These are phyloP conservation scores for Zhengitettix transpicula DNA, from an alignment of 2,888 invertebrate species.

Conservation along the genomic window DNA sequence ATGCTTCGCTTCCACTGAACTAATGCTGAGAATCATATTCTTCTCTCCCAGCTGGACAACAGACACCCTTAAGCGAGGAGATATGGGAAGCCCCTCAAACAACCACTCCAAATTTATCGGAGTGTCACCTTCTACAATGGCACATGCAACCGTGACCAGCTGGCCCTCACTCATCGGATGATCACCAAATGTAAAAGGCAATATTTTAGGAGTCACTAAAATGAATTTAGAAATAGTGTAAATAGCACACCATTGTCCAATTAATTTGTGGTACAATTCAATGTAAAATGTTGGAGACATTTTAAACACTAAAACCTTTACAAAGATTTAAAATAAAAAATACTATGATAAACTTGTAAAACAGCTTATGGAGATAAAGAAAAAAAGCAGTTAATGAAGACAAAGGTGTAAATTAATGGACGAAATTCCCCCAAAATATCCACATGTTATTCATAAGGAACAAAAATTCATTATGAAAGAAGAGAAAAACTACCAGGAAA, in stretches of 20 bases:
- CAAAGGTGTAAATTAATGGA: neutral
- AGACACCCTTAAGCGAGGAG: conserved; percentile 25
- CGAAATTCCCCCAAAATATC: no score
- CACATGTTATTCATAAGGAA: neutral
- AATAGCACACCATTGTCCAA: no score
- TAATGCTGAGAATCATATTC: conserved; percentile 49
- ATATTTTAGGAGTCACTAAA: conserved; percentile 46
- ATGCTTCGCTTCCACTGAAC: conserved; percentile 48
- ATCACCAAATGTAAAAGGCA: conserved; percentile 47
- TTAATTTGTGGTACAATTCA: no score
- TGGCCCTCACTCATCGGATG: conserved; percentile 49
- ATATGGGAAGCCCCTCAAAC: conserved; percentile 37
- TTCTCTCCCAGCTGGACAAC: conserved; percentile 25
- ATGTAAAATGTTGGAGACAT: no score
- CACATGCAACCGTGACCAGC: conserved; percentile 35
- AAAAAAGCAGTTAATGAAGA: neutral
- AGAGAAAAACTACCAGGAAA: neutral
- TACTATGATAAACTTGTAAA: no score
- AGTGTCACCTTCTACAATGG: conserved; percentile 47
- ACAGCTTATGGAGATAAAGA: neutral
- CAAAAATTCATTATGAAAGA: neutral
- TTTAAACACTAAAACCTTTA: no score
- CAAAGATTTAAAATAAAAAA: no score
- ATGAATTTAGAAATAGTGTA: neutral
- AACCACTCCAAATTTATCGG: conserved; percentile 59